Conservation (phyloP, 2,113 vertebrate species). For the Lethenteron reissneri region DNA sequence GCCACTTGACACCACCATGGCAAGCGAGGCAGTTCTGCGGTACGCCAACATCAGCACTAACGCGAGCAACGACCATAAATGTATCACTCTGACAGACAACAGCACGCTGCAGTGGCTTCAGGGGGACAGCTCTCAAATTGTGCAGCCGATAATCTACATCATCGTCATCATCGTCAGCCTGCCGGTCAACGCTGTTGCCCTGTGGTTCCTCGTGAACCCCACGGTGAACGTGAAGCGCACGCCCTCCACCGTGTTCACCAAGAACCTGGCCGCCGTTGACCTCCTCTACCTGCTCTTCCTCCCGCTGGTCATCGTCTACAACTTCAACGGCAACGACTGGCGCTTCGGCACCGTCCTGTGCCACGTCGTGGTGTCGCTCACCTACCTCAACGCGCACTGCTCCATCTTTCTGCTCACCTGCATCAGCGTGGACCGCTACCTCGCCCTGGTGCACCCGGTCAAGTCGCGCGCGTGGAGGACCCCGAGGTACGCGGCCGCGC, state of each 20-base stretch:
- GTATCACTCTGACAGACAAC: too few relatives aligned
- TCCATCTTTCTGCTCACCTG: conserved; percentile 9
- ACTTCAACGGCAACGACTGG: conserved; percentile 7
- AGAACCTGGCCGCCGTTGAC: conserved; percentile 14
- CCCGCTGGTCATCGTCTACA: conserved; percentile 7
- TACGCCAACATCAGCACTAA: too few relatives aligned
- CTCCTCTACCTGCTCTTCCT: conserved; percentile 8
- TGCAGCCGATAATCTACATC: too few relatives aligned
- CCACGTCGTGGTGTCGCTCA: conserved; percentile 3
- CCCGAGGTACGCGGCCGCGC: neutral
- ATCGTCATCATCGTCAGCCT: too few relatives aligned
- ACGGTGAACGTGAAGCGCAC: too few relatives aligned
- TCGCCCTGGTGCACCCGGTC: conserved; percentile 2
- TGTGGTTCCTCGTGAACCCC: too few relatives aligned
- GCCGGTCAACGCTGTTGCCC: too few relatives aligned
- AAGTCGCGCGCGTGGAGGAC: neutral
- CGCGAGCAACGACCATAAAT: too few relatives aligned
- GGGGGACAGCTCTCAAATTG: too few relatives aligned
- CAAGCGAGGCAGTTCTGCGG: too few relatives aligned
- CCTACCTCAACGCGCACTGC: conserved; percentile 9
- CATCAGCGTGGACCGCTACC: conserved; percentile 9
- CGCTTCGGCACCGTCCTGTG: conserved; percentile 6
- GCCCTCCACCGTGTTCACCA: conserved; percentile 45
- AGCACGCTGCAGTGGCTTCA: too few relatives aligned
- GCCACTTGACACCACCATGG: too few relatives aligned